Conservation (phyloP, 2,113 vertebrate species). For the Apus apus region DNA sequence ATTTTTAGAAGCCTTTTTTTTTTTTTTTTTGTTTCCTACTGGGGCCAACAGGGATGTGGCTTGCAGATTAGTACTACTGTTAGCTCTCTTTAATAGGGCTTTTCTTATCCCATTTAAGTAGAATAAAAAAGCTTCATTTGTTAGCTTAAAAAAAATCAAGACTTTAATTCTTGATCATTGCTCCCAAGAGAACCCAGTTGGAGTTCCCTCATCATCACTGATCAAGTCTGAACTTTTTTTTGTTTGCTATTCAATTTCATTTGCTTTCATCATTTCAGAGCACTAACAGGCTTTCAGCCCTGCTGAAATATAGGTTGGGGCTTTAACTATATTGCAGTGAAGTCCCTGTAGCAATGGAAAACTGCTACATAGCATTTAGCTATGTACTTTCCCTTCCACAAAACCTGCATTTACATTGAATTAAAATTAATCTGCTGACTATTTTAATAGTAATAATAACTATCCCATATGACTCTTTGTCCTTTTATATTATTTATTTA, state of each 20-base stretch:
- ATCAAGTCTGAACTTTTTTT: slow-evolving; percentile 71
- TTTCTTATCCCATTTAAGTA: slow-evolving; percentile 64
- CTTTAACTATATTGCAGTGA: background rate
- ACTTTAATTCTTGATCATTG: slow-evolving; percentile 71
- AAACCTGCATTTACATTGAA: slow-evolving; percentile 28
- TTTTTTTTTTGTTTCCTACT: background rate
- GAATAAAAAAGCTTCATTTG: slow-evolving; percentile 74
- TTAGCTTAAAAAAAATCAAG: slow-evolving; percentile 60
- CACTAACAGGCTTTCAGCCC: slow-evolving; percentile 58
- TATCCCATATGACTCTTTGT: slow-evolving; percentile 22
- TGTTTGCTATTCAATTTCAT: slow-evolving; percentile 75
- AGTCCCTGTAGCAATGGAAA: slow-evolving; percentile 46
- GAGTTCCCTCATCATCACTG: slow-evolving; percentile 71
- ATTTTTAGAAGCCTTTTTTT: background rate
- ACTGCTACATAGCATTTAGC: slow-evolving; percentile 24
- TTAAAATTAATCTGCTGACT: slow-evolving; percentile 54
- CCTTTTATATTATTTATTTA: slow-evolving; percentile 26
- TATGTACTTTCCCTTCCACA: background rate
- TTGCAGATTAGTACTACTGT: slow-evolving; percentile 43
- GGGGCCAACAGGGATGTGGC: background rate
- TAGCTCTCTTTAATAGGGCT: slow-evolving; percentile 56
- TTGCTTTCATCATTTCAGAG: slow-evolving; percentile 75
- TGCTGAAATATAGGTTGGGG: slow-evolving; percentile 20
- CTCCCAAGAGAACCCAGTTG: slow-evolving; percentile 58
- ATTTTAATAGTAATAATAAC: slow-evolving; percentile 53